Conservation (phyloP, 2,113 vertebrate species). For the Lucifuga dentata region DNA sequence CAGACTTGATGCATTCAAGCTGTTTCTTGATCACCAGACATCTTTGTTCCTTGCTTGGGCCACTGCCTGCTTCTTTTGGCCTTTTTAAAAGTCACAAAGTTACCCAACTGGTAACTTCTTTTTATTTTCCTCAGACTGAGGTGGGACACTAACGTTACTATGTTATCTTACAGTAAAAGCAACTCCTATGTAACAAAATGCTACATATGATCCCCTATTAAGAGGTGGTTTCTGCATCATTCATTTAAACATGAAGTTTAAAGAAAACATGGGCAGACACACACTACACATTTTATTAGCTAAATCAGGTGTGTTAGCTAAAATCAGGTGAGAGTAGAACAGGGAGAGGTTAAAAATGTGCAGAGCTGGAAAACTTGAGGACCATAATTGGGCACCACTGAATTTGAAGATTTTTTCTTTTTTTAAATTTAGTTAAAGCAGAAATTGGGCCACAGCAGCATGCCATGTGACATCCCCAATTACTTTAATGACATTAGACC, state of each 20-base stretch:
- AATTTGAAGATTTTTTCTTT: not conserved
- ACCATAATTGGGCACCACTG: too few relatives aligned
- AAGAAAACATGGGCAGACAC: not conserved
- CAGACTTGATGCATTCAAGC: constrained; percentile 8
- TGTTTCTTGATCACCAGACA: constrained; percentile 19
- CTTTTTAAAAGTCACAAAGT: constrained; percentile 23
- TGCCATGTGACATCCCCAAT: constrained; percentile 13
- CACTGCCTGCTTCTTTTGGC: constrained; percentile 14
- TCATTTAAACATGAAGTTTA: not conserved
- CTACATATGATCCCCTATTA: too few relatives aligned
- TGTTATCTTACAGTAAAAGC: too few relatives aligned
- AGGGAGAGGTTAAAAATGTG: too few relatives aligned
- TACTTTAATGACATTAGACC: not conserved
- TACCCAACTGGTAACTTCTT: constrained; percentile 20
- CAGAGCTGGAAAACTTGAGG: too few relatives aligned
- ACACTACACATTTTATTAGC: too few relatives aligned
- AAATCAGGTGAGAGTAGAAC: too few relatives aligned
- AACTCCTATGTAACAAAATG: too few relatives aligned
- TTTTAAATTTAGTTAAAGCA: not conserved
- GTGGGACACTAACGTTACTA: too few relatives aligned
- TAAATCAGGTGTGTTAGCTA: too few relatives aligned
- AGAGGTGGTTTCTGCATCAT: not conserved
- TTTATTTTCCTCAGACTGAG: constrained; percentile 5
- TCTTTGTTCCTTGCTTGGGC: not conserved
- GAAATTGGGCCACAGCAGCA: constrained; percentile 24